Evolutionary conservation across 37 sponge, comb jelly and placozoan genomes (phyloP).

Genomic region (Theonella swinhoei): DNA sequence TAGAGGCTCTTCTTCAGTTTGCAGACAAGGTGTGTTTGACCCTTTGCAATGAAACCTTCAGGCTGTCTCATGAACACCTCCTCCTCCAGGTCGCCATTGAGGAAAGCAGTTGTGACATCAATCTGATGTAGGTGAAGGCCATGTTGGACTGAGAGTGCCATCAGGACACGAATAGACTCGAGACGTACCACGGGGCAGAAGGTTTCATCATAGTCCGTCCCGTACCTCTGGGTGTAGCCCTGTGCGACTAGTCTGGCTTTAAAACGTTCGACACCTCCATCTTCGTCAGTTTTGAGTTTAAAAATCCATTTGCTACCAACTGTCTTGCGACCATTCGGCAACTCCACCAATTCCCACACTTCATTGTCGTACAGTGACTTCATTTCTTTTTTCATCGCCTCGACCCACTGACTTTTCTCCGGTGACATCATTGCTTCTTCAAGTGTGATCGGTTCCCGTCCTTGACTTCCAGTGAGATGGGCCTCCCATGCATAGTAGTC

Average conservation of each 20-base stretch:
- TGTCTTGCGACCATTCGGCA: neutral
- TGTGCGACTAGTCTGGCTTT: constrained; percentile 37
- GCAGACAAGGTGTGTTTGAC: constrained; percentile 9
- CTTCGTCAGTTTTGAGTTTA: neutral
- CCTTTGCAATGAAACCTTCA: constrained; percentile 3
- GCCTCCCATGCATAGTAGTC: neutral
- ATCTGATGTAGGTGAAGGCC: constrained; percentile 21
- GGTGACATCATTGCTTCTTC: neutral
- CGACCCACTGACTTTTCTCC: neutral
- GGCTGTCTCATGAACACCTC: constrained; percentile 31
- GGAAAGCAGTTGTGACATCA: constrained; percentile 29
- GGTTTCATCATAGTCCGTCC: constrained; percentile 39
- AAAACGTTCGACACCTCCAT: constrained; percentile 15
- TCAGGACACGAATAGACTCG: constrained; percentile 22
- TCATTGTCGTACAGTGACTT: neutral
- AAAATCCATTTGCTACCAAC: neutral
- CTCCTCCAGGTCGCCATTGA: constrained; percentile 28
- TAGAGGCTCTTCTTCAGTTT: constrained; percentile 19
- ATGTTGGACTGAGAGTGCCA: constrained; percentile 32
- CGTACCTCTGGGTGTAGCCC: constrained; percentile 22
- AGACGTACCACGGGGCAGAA: constrained; percentile 27
- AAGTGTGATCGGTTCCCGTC: neutral
- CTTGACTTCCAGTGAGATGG: neutral
- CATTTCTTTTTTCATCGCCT: neutral
- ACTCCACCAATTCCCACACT: constrained; percentile 11